Evolutionary conservation across 2,888 invertebrate genomes (phyloP).

Genomic region (Enchytraeus crypticus): DNA sequence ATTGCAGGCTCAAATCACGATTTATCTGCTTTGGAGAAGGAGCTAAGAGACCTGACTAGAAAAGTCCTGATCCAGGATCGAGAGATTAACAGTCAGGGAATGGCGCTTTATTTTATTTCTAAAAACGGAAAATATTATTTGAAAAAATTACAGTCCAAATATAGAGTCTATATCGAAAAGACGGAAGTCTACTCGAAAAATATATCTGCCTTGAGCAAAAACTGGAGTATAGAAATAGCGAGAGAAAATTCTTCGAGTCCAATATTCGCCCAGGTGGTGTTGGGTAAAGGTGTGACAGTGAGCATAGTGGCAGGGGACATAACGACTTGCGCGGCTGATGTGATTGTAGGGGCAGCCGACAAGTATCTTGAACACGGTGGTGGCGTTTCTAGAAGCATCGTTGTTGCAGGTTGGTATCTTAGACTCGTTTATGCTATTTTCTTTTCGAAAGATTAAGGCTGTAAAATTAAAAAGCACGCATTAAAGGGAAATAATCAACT

Average conservation of each 20-base stretch:
- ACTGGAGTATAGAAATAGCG: too few species aligned
- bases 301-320: constrained; percentile 5
- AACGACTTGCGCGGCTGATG: constrained; percentile 3
- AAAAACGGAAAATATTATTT: background rate
- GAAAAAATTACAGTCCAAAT: background rate
- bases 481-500: too few species aligned
- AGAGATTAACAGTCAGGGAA: background rate
- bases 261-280: background rate
- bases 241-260: too few species aligned
- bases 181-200: too few species aligned
- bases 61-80: background rate
- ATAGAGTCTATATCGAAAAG: background rate
- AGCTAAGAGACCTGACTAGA: background rate
- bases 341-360: constrained; percentile 5
- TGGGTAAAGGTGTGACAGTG: background rate
- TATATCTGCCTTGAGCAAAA: too few species aligned
- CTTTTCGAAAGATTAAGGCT: too few species aligned
- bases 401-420: constrained; percentile 4
- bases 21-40: background rate
- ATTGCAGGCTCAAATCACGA: background rate
- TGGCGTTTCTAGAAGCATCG: constrained; percentile 2
- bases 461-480: too few species aligned
- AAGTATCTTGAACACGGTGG: constrained; percentile 4
- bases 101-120: background rate
- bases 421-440: too few species aligned